These are phyloP conservation scores for Myocastor coypus DNA, from an alignment of 2,113 vertebrate species.

Conservation along the genomic window DNA sequence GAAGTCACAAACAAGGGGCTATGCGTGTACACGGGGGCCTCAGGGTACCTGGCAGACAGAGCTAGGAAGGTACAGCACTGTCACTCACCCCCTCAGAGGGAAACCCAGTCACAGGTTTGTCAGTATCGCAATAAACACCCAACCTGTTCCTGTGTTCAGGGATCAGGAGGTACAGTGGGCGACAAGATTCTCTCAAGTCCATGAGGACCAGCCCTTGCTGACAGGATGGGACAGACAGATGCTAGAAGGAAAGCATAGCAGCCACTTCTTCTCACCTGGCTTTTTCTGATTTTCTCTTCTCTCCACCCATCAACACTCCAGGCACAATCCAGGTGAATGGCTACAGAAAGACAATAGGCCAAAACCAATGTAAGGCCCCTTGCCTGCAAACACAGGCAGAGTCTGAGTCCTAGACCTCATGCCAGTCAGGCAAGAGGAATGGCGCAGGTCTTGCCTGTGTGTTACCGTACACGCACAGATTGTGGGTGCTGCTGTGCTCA, in stretches of 20 bases:
- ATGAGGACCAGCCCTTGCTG: background rate
- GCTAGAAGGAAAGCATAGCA: background rate
- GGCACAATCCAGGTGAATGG: constrained; percentile 98
- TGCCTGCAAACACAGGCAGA: constrained; percentile 29
- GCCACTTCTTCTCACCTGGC: constrained; percentile 91
- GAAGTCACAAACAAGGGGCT: background rate
- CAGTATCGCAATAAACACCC: constrained; percentile 72
- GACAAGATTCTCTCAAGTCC: constrained; percentile 39
- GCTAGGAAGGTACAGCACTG: background rate
- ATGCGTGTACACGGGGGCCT: background rate
- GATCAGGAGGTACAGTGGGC: constrained; percentile 49
- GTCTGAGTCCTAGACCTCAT: constrained; percentile 38
- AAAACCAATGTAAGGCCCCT: constrained; percentile 34
- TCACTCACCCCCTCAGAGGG: constrained; percentile 56
- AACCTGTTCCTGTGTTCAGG: background rate
- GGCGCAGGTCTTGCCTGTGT: background rate
- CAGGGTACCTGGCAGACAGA: fast-evolving
- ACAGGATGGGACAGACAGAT: background rate
- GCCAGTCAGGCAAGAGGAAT: background rate
- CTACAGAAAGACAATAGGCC: constrained; percentile 83
- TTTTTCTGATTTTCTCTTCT: constrained; percentile 98
- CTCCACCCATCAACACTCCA: constrained; percentile 98
- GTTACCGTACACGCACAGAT: background rate
- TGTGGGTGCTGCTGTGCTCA: background rate
- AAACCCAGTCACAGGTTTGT: constrained; percentile 68